Evolutionary conservation across 2,113 vertebrate genomes (phyloP), one percentile per base, ranked within the genome.

Genomic region (Eublepharis macularius): DNA sequence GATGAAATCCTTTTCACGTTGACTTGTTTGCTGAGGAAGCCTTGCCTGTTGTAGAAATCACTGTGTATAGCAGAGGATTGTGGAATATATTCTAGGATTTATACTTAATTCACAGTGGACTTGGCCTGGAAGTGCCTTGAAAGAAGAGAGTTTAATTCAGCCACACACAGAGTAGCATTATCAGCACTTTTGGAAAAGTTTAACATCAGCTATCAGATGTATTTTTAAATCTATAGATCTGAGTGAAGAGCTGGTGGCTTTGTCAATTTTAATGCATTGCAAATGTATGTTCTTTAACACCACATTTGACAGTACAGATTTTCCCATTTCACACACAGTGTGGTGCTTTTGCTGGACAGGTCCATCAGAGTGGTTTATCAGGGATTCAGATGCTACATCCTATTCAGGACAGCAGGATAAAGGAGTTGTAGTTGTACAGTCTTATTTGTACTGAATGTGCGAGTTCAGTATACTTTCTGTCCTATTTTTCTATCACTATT

Each of bases 131-230:
- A 0, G 54, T 34, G 16, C 32, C 3, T n/a, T 16, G 29, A 51
- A 54, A 49, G 7, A 13, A 54, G 3, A 16, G 57, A 29, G 80
- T 82, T 32, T 10, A 1, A 69, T 70, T 87, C 36, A 45, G 41
- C 43, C 32, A 84, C 86, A 76, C 76, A 43, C 0, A 0, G 86
- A 85, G 17, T 78, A 74, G 39, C 66, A 63, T 63, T 74, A 80
- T 51, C 39, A 36, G 5, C 49, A 2, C 0, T 60, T 76, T 73
- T 75, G 75, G 82, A 82, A 6, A 21, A 83, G 79, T 79, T 68
- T 84, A 11, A n/a, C 51, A 34, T 83, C 84, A 70, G n/a, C 10
- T 77, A 88, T 85, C 68, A 89, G 73, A 34, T 84, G 60, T 36
- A 73, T 3, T 5, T 0, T 0, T 5, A 21, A n/a, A 66, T 82